Base-by-base conservation (phyloP, 2,888 invertebrate genomes). In the Tetanocera ferruginea region DNA sequence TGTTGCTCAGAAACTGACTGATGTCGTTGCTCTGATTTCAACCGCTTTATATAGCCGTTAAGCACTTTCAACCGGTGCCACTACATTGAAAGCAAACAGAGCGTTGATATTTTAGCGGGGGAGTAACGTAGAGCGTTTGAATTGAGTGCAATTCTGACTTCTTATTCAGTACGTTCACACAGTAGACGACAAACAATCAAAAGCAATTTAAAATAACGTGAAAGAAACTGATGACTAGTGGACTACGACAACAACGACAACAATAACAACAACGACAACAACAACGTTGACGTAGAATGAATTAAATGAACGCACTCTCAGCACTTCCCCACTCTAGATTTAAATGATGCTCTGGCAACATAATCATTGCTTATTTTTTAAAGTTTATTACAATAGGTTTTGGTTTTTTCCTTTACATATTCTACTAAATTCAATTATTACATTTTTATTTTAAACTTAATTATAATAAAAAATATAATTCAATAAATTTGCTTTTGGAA, bases 41-140 rank as follows among this genome's bases (percentile, higher is more conserved):
- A 66, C 57, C 67, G 74, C 76, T 76, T 83, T 84, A 79, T 84
- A 84, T 84, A 84, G 83, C 72, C 75, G 49, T 60, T 3, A 14
- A 43, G 34, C 25, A 28, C 19, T 31, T 11, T 14, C 34, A 55
- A 55, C 25, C 25, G 5, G 60, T 5, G 60, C 23, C 60, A 28
- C 25, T 25, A 14, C 60, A 55, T 25, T 71, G 52, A 25, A 34
- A 5, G 25, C 34, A 14, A 70, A n/a, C 67, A 8, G 25, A 37
- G 28, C n/a, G 51, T 55, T 31, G 8, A 19, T 34, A 60, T 57
- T 72, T 34, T 14, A 31, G 6, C 43, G 43, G 19, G n/a, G 31
- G 55, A 34, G 69, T 43, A 34, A 31, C 67, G 67, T 43, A 19
- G 55, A 71, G 17, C 31, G 31, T 14, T 19, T 9, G 34, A 34